phyloP scores from a whole-genome alignment of 2,888 invertebrate species.

The Napeogenes inachia region DNA sequence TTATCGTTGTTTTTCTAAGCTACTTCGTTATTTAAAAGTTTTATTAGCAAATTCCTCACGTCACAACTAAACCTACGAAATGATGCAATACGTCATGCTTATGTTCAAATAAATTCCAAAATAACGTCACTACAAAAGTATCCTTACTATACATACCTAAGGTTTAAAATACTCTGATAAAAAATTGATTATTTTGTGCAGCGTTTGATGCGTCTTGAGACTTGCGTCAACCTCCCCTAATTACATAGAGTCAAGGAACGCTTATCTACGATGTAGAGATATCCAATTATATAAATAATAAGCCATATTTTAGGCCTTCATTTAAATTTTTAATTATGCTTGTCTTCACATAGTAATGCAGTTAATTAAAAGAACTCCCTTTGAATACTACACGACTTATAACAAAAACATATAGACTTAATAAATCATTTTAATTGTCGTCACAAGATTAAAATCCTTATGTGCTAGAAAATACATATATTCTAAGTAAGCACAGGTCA shows the following conservation, averaged over 20 bases:
- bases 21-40: too few species aligned
- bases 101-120: conserved; percentile 14
- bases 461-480: too few species aligned
- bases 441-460: too few species aligned
- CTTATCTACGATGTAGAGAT: conserved; percentile 20
- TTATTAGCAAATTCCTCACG: neutral
- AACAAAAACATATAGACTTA: too few species aligned
- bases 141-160: neutral
- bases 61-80: neutral
- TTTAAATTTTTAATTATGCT: neutral
- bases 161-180: conserved; percentile 9
- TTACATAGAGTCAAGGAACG: conserved; percentile 24
- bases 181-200: neutral
- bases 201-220: conserved; percentile 9
- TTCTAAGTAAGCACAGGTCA: too few species aligned
- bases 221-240: conserved; percentile 26
- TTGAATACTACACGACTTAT: too few species aligned
- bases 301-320: conserved; percentile 2
- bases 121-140: conserved; percentile 2
- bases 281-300: conserved; percentile 6
- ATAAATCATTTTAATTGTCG: too few species aligned
- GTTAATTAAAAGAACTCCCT: neutral
- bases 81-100: conserved; percentile 18
- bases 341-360: conserved; percentile 2
- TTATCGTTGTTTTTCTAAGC: too few species aligned